Conservation (phyloP, 2,797 vertebrate genomes). For the Gouania willdenowi region DNA sequence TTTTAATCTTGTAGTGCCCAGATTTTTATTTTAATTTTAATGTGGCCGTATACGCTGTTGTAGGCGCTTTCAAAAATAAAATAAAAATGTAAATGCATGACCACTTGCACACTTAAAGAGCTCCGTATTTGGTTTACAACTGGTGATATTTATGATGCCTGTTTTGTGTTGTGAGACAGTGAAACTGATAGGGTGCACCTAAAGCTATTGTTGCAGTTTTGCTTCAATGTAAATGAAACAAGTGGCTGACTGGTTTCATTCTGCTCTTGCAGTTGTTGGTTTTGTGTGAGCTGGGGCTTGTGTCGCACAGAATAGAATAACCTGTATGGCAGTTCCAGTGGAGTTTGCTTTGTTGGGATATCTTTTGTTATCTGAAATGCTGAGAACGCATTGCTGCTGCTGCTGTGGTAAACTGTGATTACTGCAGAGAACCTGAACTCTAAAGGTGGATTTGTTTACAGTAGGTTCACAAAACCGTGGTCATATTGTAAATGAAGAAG, state of each 20-base stretch:
- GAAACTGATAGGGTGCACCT: too few relatives aligned
- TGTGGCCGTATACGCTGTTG: too few relatives aligned
- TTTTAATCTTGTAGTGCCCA: too few relatives aligned
- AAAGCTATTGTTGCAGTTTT: too few relatives aligned
- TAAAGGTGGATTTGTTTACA: constrained; percentile 37
- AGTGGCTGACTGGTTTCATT: not conserved
- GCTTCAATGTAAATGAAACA: too few relatives aligned
- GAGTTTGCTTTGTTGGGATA: constrained; percentile 41
- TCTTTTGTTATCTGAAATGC: constrained; percentile 55
- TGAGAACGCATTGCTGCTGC: constrained; percentile 37
- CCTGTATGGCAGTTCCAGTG: constrained; percentile 27
- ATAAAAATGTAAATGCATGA: too few relatives aligned
- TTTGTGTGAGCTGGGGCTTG: constrained; percentile 21
- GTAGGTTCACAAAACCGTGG: constrained; percentile 5
- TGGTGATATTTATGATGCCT: too few relatives aligned
- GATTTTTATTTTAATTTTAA: too few relatives aligned
- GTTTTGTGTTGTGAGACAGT: too few relatives aligned
- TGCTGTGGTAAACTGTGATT: constrained; percentile 43
- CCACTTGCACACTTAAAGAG: too few relatives aligned
- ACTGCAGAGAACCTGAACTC: constrained; percentile 11
- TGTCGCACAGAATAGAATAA: constrained; percentile 22
- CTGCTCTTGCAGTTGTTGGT: constrained; percentile 2
- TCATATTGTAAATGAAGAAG: not conserved
- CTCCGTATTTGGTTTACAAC: too few relatives aligned
- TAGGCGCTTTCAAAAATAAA: too few relatives aligned